A percentile compares a stretch with the other conserved stretches of the same genome.
Conservation (phyloP, 2,113 vertebrate species). For the Peromyscus leucopus region DNA sequence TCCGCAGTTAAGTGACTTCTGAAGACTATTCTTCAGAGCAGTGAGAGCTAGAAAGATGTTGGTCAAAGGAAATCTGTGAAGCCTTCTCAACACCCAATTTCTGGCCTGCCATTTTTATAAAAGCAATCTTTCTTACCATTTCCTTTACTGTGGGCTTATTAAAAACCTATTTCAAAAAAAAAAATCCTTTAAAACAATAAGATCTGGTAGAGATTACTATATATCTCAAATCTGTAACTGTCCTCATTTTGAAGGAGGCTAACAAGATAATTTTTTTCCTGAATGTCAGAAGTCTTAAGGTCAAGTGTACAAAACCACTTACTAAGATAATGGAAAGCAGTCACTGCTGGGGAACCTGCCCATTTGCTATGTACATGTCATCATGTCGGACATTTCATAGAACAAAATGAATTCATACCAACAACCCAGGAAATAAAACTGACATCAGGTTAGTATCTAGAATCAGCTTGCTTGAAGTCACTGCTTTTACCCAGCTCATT, state of each 20-base stretch:
- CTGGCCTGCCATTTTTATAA: slow-evolving; percentile 54
- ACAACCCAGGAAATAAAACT: slow-evolving; percentile 55
- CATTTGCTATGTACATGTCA: not conserved
- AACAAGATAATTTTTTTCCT: slow-evolving; percentile 20
- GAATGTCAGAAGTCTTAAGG: slow-evolving; percentile 51
- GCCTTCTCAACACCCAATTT: slow-evolving; percentile 20
- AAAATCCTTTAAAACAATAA: slow-evolving; percentile 29
- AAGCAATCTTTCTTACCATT: slow-evolving; percentile 22
- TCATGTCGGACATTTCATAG: not conserved
- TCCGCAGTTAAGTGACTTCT: not conserved
- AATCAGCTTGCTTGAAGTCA: slow-evolving; percentile 53
- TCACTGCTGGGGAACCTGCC: not conserved
- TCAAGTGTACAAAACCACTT: not conserved
- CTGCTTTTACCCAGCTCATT: slow-evolving; percentile 45
- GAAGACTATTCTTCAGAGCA: not conserved
- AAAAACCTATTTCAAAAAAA: slow-evolving; percentile 63
- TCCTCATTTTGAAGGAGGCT: slow-evolving; percentile 50
- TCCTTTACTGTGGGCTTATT: slow-evolving; percentile 58
- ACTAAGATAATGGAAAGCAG: slow-evolving; percentile 43
- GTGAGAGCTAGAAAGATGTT: not conserved
- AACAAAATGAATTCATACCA: not conserved
- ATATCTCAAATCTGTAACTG: slow-evolving; percentile 5
- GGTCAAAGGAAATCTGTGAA: slow-evolving; percentile 32
- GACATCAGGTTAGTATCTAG: slow-evolving; percentile 37
- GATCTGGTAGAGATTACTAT: slow-evolving; percentile 52